Conservation (phyloP, 2,797 vertebrate species). For the Tinamus major region DNA sequence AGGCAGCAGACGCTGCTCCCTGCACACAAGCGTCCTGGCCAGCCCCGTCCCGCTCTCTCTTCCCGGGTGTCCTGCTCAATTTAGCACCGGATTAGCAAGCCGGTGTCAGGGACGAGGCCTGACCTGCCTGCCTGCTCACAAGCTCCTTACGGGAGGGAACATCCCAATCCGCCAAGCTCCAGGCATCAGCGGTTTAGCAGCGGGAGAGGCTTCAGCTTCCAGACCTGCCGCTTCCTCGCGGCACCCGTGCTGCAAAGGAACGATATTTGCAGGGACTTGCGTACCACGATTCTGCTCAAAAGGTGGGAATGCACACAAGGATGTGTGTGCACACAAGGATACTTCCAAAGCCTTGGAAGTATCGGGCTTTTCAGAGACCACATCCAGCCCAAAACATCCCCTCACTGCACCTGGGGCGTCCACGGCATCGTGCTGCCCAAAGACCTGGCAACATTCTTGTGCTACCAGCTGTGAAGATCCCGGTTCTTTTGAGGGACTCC, state of each 20-base stretch:
- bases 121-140: background rate
- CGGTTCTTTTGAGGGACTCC: background rate
- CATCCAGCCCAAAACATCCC: background rate
- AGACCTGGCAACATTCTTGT: rapidly evolving
- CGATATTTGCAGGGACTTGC: background rate
- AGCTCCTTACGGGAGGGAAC: background rate
- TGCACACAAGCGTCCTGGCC: background rate
- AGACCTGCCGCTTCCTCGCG: background rate
- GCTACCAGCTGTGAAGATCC: background rate
- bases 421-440: rapidly evolving
- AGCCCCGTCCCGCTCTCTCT: background rate
- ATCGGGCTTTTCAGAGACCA: background rate
- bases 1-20: background rate
- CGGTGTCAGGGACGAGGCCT: background rate
- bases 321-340: background rate
- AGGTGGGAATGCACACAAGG: background rate
- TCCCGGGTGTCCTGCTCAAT: background rate
- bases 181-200: background rate
- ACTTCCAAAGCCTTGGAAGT: background rate
- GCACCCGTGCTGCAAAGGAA: background rate
- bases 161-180: background rate
- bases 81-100: rapidly evolving
- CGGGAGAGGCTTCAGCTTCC: background rate
- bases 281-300: background rate
- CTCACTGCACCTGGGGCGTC: background rate